Percentiles rank a stretch among this genome's conserved stretches.
Conservation (phyloP, 2,888 invertebrate species). For the Ceraclea dissimilis region DNA sequence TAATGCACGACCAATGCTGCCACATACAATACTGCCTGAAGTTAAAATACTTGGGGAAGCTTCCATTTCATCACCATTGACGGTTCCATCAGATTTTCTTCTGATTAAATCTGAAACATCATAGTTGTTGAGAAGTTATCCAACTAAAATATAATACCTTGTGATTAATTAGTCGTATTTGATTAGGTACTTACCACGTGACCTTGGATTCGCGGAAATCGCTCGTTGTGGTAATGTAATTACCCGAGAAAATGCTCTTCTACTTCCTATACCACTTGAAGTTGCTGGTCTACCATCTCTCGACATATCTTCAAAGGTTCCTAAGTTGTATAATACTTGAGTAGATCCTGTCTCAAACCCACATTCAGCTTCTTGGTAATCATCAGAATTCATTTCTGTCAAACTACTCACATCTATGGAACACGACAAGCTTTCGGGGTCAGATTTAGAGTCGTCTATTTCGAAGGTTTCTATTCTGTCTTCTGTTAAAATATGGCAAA, state of each 20-base stretch:
- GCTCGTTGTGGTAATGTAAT: not conserved
- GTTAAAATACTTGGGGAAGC: conserved; percentile 40
- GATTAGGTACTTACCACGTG: too few relatives aligned
- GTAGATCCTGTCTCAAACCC: not conserved
- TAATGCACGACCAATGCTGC: conserved; percentile 34
- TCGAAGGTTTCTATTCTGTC: not conserved
- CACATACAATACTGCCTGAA: conserved; percentile 42
- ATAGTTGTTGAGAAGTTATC: too few relatives aligned
- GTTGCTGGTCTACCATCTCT: conserved; percentile 3
- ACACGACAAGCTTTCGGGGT: conserved; percentile 17
- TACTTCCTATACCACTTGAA: not conserved
- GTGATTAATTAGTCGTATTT: too few relatives aligned
- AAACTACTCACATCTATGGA: conserved; percentile 24
- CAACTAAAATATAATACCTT: too few relatives aligned
- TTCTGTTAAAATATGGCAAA: not conserved
- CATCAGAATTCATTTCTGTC: conserved; percentile 19
- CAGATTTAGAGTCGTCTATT: conserved; percentile 11
- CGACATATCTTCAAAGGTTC: not conserved
- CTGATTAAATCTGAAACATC: too few relatives aligned
- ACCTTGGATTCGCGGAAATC: conserved; percentile 1
- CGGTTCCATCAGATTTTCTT: not conserved
- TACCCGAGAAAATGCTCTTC: not conserved
- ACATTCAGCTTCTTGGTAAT: conserved; percentile 7
- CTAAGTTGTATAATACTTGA: too few relatives aligned
- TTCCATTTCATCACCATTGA: conserved; percentile 26